These are phyloP conservation scores for Scomber japonicus DNA, from an alignment of 2,113 vertebrate genomes.

Conservation along the genomic window DNA sequence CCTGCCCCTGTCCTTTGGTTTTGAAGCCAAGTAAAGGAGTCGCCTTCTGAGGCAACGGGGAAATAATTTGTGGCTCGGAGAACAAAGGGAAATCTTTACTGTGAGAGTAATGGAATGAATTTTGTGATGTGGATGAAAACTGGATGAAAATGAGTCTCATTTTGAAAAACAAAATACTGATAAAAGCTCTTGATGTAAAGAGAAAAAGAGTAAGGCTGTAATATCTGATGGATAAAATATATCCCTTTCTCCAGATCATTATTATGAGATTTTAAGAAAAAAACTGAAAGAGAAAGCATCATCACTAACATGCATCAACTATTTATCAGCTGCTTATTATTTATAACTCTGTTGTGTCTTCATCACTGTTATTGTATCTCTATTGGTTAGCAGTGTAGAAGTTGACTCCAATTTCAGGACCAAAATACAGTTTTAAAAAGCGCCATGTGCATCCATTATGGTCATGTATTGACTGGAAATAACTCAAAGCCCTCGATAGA, in stretches of 20 bases:
- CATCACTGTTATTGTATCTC: slow-evolving; percentile 18
- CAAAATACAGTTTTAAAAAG: slow-evolving; percentile 42
- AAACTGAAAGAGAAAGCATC: background rate
- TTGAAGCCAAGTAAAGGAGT: slow-evolving; percentile 79
- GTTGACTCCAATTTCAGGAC: slow-evolving; percentile 24
- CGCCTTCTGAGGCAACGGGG: slow-evolving; percentile 75
- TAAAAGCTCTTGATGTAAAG: slow-evolving; percentile 46
- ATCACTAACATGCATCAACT: background rate
- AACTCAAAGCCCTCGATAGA: slow-evolving; percentile 63
- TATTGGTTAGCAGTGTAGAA: background rate
- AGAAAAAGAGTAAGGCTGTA: slow-evolving; percentile 22
- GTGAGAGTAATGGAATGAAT: slow-evolving; percentile 74
- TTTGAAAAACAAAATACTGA: slow-evolving; percentile 57
- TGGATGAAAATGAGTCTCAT: slow-evolving; percentile 10
- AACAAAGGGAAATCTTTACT: slow-evolving; percentile 78
- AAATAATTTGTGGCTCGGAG: slow-evolving; percentile 78
- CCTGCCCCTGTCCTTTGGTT: slow-evolving; percentile 76
- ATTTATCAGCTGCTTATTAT: slow-evolving; percentile 18
- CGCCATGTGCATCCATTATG: slow-evolving; percentile 52
- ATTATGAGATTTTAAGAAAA: slow-evolving; percentile 27
- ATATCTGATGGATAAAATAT: slow-evolving; percentile 29
- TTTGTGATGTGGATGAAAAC: slow-evolving; percentile 68
- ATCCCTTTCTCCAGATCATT: background rate
- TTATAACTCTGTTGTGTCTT: slow-evolving; percentile 1
- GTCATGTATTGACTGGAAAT: slow-evolving; percentile 60